Evolutionary conservation across 2,888 invertebrate genomes (phyloP).

Genomic region (Spatulosminthurus flaviceps): DNA sequence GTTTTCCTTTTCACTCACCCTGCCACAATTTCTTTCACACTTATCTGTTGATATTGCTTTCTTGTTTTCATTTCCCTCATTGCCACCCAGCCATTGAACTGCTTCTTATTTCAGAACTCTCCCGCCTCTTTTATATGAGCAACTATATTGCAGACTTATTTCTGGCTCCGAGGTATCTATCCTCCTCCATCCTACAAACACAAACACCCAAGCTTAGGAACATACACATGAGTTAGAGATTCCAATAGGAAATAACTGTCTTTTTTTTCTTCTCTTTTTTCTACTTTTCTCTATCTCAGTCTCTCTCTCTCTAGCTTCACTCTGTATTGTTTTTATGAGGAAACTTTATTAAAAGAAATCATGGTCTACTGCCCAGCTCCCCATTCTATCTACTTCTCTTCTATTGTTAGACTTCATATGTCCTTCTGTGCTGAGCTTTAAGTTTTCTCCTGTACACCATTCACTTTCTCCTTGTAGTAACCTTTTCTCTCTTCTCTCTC

Average conservation of each 20-base stretch:
- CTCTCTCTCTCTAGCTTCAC: background rate
- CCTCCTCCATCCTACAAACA: background rate
- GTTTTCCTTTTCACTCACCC: conserved; percentile 33
- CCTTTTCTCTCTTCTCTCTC: background rate
- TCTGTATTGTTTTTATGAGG: conserved; percentile 19
- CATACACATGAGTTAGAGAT: background rate
- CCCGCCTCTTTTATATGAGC: background rate
- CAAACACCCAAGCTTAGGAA: too few relatives aligned
- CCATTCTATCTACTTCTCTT: conserved; percentile 13
- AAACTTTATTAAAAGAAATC: conserved; percentile 42
- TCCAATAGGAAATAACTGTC: background rate
- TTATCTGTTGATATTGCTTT: conserved; percentile 32
- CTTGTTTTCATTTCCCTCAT: conserved; percentile 27
- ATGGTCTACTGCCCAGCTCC: conserved; percentile 33
- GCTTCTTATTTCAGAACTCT: background rate
- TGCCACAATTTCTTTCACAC: conserved; percentile 26
- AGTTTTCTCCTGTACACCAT: background rate
- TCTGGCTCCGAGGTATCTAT: background rate
- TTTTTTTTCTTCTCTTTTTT: conserved; percentile 2
- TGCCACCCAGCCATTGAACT: background rate
- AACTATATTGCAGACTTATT: background rate
- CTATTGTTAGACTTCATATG: conserved; percentile 34
- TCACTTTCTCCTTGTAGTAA: background rate
- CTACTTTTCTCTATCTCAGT: background rate
- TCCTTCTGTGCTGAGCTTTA: background rate